A percentile compares a stretch with the other conserved stretches of the same genome.
Conservation (phyloP, 2,113 vertebrate genomes). For the Salvelinus namaycush region DNA sequence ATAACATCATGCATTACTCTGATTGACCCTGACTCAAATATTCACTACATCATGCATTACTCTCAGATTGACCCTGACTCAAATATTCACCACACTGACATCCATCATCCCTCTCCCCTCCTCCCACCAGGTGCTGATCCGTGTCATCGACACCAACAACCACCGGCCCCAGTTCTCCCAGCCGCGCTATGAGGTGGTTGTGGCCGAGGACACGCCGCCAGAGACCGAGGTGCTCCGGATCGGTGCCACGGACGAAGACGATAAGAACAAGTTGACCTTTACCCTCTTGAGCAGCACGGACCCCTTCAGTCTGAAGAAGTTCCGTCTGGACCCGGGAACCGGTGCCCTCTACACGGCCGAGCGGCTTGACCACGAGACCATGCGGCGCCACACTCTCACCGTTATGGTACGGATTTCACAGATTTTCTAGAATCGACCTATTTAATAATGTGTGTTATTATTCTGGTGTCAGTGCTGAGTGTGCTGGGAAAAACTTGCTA, state of each 20-base stretch:
- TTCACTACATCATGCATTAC: too few relatives aligned
- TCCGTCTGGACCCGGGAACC: constrained; percentile 88
- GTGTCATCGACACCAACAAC: constrained; percentile 96
- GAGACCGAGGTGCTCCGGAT: constrained; percentile 89
- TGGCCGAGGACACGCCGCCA: constrained; percentile 84
- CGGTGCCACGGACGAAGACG: constrained; percentile 87
- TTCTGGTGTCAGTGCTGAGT: too few relatives aligned
- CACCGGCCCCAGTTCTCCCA: constrained; percentile 91
- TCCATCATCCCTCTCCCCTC: background rate
- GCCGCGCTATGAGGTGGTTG: constrained; percentile 83
- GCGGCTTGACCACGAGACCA: constrained; percentile 89
- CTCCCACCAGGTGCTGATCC: constrained; percentile 85
- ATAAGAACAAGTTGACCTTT: constrained; percentile 96
- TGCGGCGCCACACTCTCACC: constrained; percentile 87
- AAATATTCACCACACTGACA: background rate
- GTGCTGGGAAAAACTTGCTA: too few relatives aligned
- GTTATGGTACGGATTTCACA: constrained; percentile 82
- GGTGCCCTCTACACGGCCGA: constrained; percentile 86
- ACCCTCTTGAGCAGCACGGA: constrained; percentile 92
- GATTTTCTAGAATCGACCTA: too few relatives aligned
- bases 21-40: too few relatives aligned
- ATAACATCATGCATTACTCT: too few relatives aligned
- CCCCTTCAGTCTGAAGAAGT: constrained; percentile 90
- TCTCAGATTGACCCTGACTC: background rate
- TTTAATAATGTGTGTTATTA: too few relatives aligned